These are phyloP conservation scores for Lindbergichthys nudifrons DNA, from an alignment of 2,797 vertebrate genomes.

Conservation along the genomic window DNA sequence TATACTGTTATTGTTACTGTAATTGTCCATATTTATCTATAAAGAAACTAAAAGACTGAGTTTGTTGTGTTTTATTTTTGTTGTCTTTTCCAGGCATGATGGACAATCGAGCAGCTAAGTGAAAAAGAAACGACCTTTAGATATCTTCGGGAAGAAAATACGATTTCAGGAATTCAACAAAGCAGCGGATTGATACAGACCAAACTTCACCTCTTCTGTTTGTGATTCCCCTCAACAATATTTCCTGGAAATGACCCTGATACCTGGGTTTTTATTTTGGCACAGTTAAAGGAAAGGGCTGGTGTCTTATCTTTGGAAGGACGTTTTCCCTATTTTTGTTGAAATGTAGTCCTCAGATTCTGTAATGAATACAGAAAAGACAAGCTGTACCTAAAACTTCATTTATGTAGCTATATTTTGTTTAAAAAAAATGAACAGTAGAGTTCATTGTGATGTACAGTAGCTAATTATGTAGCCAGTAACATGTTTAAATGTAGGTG, in stretches of 20 bases:
- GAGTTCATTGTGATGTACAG: conserved; percentile 41
- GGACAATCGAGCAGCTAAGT: conserved; percentile 44
- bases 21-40: too few relatives aligned
- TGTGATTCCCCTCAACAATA: conserved; percentile 5
- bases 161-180: conserved; percentile 51
- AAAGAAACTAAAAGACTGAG: too few relatives aligned
- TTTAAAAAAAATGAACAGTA: conserved; percentile 32
- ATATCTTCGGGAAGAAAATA: conserved; percentile 17
- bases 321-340: conserved; percentile 18
- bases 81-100: conserved; percentile 73
- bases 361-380: conserved; percentile 44
- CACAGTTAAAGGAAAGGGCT: conserved; percentile 25
- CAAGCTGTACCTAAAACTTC: neutral
- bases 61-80: neutral
- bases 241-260: conserved; percentile 13
- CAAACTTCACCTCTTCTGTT: conserved; percentile 26
- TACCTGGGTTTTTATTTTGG: conserved; percentile 6
- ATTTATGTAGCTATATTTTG: conserved; percentile 3
- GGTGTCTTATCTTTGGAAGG: neutral
- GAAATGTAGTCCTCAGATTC: conserved; percentile 17
- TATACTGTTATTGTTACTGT: too few relatives aligned
- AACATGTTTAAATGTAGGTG: conserved; percentile 33
- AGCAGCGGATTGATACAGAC: conserved; percentile 15
- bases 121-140: conserved; percentile 35
- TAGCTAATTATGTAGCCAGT: conserved; percentile 70